phyloP scores from a whole-genome alignment of 2,113 vertebrate genomes.

The Microtus montanus region DNA sequence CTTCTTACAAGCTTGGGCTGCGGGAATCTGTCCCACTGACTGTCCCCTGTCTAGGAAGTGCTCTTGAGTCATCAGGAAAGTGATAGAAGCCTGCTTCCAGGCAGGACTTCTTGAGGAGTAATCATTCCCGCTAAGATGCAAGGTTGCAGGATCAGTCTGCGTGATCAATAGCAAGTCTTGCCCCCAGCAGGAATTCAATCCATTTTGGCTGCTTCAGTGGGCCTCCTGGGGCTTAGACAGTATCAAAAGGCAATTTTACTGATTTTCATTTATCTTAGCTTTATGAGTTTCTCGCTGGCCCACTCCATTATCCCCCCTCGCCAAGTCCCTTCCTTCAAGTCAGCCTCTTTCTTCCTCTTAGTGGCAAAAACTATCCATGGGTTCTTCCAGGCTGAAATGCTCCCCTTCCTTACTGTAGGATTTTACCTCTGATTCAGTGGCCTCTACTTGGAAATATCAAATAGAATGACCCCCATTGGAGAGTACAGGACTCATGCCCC shows the following conservation, averaged over 20 bases:
- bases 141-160: constrained; percentile 18
- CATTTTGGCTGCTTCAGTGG: constrained; percentile 46
- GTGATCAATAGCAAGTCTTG: constrained; percentile 36
- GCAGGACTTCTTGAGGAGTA: constrained; percentile 52
- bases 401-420: neutral
- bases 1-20: neutral
- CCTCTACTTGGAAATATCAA: neutral
- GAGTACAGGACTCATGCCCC: neutral
- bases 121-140: constrained; percentile 34
- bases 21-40: neutral
- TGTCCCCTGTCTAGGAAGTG: neutral
- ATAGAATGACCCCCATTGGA: neutral
- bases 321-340: neutral
- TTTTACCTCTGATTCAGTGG: neutral
- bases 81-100: constrained; percentile 15
- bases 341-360: constrained; percentile 25
- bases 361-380: neutral
- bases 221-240: constrained; percentile 51
- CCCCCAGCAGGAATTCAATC: constrained; percentile 57
- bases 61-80: constrained; percentile 29
- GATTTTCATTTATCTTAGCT: constrained; percentile 60
- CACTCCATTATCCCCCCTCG: neutral
- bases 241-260: constrained; percentile 56
- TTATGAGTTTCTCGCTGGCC: constrained; percentile 39
- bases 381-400: neutral